A percentile compares a stretch with the other conserved stretches of the same genome.
Conservation (phyloP, 2,113 vertebrate genomes). For the Gymnocephalus cernua region DNA sequence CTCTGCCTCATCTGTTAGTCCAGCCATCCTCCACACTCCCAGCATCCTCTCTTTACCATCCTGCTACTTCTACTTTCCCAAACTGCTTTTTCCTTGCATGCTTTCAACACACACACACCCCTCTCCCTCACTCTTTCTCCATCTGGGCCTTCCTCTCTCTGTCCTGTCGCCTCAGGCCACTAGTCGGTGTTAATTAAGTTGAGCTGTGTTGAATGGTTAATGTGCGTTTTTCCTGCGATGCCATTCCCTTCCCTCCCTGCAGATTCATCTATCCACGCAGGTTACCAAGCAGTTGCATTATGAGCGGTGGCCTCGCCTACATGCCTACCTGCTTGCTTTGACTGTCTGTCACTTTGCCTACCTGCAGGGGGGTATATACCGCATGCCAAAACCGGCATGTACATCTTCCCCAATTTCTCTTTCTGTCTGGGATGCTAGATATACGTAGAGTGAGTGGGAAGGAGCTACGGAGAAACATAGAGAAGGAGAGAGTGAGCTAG, state of each 20-base stretch:
- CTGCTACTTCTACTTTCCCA: background rate
- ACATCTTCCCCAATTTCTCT: constrained; percentile 39
- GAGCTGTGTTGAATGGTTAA: constrained; percentile 80
- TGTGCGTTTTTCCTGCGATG: constrained; percentile 60
- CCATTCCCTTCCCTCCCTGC: constrained; percentile 40
- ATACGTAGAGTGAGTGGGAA: constrained; percentile 66
- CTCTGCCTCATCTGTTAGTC: constrained; percentile 50
- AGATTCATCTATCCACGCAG: constrained; percentile 42
- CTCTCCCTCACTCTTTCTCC: constrained; percentile 26
- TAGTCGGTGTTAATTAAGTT: constrained; percentile 76
- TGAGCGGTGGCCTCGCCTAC: constrained; percentile 33
- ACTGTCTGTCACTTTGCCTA: constrained; percentile 49
- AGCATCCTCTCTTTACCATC: constrained; percentile 5
- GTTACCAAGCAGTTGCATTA: constrained; percentile 52
- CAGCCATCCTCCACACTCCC: constrained; percentile 20
- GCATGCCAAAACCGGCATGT: constrained; percentile 46
- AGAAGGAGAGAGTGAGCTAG: constrained; percentile 24
- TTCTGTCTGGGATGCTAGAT: constrained; percentile 26
- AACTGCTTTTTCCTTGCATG: background rate
- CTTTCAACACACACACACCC: background rate
- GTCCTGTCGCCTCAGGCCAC: constrained; percentile 59
- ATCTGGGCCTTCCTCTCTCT: constrained; percentile 9
- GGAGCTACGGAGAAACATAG: constrained; percentile 10
- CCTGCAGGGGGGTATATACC: constrained; percentile 36
- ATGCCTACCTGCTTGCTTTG: constrained; percentile 30